phyloP scores from a whole-genome alignment of 2,888 invertebrate genomes.

The Girardia tigrina region DNA sequence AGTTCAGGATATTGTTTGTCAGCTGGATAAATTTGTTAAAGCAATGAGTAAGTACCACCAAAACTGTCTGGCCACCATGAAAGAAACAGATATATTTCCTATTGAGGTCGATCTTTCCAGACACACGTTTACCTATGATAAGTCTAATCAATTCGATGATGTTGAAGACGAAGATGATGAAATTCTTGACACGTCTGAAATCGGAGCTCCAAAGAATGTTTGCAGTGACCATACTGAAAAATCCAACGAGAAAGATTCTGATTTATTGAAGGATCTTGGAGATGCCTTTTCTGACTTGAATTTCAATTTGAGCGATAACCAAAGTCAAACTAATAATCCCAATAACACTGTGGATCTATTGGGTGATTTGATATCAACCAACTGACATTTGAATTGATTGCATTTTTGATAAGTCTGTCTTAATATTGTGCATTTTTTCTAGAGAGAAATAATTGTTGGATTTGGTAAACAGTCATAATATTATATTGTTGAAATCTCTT shows the following conservation, averaged over 20 bases:
- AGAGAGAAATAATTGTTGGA: slow-evolving; percentile 8
- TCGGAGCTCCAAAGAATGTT: background rate
- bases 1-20: slow-evolving; percentile 72
- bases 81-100: slow-evolving; percentile 66
- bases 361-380: background rate
- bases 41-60: slow-evolving; percentile 66
- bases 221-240: background rate
- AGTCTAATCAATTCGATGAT: slow-evolving; percentile 45
- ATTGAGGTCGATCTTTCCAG: slow-evolving; percentile 85
- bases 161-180: slow-evolving; percentile 45
- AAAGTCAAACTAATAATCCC: background rate
- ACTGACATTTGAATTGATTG: background rate
- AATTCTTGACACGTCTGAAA: background rate
- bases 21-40: slow-evolving; percentile 64
- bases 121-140: slow-evolving; percentile 68
- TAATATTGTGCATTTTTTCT: background rate
- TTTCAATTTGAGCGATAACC: background rate
- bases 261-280: background rate
- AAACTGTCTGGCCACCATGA: slow-evolving; percentile 63
- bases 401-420: background rate
- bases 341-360: background rate
- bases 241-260: background rate
- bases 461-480: too few species aligned
- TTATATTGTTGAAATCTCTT: too few species aligned
- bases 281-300: background rate